These are phyloP conservation scores for Drosophila nr. perissopoda DNA, from an alignment of 2,888 invertebrate genomes.

Conservation along the genomic window DNA sequence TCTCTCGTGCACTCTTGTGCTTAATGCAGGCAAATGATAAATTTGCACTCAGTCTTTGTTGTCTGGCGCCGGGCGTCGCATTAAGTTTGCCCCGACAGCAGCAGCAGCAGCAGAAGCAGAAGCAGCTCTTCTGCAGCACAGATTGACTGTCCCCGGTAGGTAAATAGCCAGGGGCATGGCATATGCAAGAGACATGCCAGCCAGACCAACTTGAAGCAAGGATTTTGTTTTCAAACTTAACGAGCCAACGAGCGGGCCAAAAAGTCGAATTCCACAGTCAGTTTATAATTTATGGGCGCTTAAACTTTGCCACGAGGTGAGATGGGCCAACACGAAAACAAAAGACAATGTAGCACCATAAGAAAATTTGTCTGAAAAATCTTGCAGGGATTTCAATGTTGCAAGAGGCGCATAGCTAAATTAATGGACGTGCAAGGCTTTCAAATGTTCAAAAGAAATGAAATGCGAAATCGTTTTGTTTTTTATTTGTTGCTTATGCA, in stretches of 20 bases:
- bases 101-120: background rate
- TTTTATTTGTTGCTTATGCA: background rate
- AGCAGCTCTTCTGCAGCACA: slow-evolving; percentile 29
- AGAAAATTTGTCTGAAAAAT: slow-evolving; percentile 45
- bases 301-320: slow-evolving; percentile 47
- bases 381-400: slow-evolving; percentile 48
- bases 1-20: slow-evolving; percentile 28
- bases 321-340: slow-evolving; percentile 20
- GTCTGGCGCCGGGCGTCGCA: slow-evolving; percentile 59
- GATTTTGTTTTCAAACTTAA: slow-evolving; percentile 62
- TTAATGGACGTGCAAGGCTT: slow-evolving; percentile 43
- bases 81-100: slow-evolving; percentile 49
- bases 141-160: slow-evolving; percentile 56
- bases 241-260: slow-evolving; percentile 54
- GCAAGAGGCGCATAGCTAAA: slow-evolving; percentile 30
- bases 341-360: slow-evolving; percentile 23
- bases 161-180: slow-evolving; percentile 33
- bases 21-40: slow-evolving; percentile 70
- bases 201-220: slow-evolving; percentile 45
- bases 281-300: slow-evolving; percentile 72
- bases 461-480: slow-evolving; percentile 28
- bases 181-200: slow-evolving; percentile 49
- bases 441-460: slow-evolving; percentile 45
- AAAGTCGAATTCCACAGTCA: slow-evolving; percentile 55
- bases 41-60: slow-evolving; percentile 72